Percentiles rank a stretch among this genome's conserved stretches.
Evolutionary conservation across 2,113 vertebrate genomes (phyloP).

Genomic region (Gasterosteus aculeatus): DNA sequence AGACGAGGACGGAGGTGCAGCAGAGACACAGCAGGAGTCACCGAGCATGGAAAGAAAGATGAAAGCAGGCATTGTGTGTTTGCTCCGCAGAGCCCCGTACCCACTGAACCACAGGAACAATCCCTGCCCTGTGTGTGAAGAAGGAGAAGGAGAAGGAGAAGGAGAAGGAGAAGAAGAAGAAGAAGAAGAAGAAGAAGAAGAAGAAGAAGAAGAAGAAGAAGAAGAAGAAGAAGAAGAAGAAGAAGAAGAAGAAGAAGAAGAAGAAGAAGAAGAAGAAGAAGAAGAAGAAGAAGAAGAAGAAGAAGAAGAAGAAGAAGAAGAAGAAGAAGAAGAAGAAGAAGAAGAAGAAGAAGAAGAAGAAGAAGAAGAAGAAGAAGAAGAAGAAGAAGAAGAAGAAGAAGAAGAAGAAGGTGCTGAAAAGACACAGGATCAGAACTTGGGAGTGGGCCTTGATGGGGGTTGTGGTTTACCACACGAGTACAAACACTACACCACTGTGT

Average conservation of each 20-base stretch:
- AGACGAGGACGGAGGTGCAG: neutral
- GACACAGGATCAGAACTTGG: constrained; percentile 17
- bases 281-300: constrained; percentile 4
- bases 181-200: constrained; percentile 10
- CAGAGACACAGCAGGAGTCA: constrained; percentile 39
- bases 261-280: constrained; percentile 3
- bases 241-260: constrained; percentile 2
- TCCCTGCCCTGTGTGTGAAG: constrained; percentile 69
- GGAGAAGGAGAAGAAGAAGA: neutral
- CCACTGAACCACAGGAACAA: constrained; percentile 74
- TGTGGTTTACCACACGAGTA: constrained; percentile 53
- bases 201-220: constrained; percentile 3
- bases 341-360: constrained; percentile 13
- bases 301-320: constrained; percentile 16
- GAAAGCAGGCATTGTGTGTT: constrained; percentile 73
- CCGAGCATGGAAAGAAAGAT: constrained; percentile 44
- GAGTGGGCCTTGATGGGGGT: constrained; percentile 11
- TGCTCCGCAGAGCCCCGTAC: constrained; percentile 47
- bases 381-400: constrained; percentile 2
- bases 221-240: constrained; percentile 2
- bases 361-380: constrained; percentile 14
- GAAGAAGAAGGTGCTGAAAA: constrained; percentile 8
- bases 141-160: constrained; percentile 10
- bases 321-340: constrained; percentile 14
- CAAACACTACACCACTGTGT: constrained; percentile 21